Evolutionary conservation across 1,140 invertebrate genomes (phyloP), one percentile per base, ranked within the genome.

Genomic region (Drosophila asahinai): DNA sequence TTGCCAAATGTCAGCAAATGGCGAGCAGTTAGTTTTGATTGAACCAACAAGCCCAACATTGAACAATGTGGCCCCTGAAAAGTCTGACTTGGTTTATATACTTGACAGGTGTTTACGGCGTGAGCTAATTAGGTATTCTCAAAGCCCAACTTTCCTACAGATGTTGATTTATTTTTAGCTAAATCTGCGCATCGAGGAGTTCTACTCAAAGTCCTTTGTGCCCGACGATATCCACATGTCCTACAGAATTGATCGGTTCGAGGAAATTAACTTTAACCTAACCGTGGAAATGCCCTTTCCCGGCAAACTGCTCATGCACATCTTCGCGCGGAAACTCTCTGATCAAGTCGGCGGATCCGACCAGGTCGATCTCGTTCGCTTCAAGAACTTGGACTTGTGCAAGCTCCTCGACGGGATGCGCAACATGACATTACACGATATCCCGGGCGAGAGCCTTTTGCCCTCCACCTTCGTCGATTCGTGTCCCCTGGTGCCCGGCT

Each of bases 181-280:
- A 0, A 70, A 67, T 17, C 30, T 89, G 15, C 63, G 71, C 14
- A 65, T 90, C 8, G 79, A 90, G 15, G 67, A 86, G 3, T 75
- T 90, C 8, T 80, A 82, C 40, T 66, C 54, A 5, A 72, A 75
- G 33, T 90, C 86, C 6, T 90, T 90, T 86, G 81, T 90, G 15
- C 86, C 86, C 27, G 66, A 82, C 17, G 65, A 82, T 19, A 77
- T 90, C 19, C 17, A 62, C 1, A 5, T 90, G 5, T 36, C 38
- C n/a, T 75, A 77, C 22, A 19, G 22, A 5, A 33, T 86, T 3
- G 61, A 72, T 1, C n/a, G 65, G 38, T 36, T 45, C n/a, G 81
- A 82, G 43, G 17, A 25, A 7, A 45, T 90, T 5, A 74, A 68
- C 19, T 76, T 77, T 15, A 90, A 90, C 30, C 25, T 90, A 8